Conservation (phyloP, 2,797 vertebrate species). For the Heliangelus exortis region DNA sequence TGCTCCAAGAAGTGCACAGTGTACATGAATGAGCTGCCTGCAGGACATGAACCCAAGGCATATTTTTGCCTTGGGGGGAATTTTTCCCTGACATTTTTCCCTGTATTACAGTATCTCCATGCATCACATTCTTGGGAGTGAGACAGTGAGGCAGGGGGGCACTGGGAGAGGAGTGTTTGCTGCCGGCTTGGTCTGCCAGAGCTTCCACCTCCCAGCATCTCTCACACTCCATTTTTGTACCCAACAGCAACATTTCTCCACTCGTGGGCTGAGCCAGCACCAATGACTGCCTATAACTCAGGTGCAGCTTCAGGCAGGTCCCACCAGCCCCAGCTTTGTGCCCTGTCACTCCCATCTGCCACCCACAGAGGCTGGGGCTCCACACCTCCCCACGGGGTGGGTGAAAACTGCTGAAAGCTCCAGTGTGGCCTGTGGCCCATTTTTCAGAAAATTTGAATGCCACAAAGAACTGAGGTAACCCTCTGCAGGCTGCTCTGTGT, state of each 20-base stretch:
- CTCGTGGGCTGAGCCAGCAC: background rate
- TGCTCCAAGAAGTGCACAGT: accelerated
- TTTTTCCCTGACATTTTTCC: background rate
- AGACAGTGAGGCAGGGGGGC: background rate
- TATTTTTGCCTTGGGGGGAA: background rate
- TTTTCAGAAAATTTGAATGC: background rate
- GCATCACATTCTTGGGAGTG: background rate
- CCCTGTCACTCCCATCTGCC: background rate
- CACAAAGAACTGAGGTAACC: background rate
- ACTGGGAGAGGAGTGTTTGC: background rate
- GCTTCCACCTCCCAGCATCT: background rate
- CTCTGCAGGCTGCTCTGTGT: background rate
- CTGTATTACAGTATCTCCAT: background rate
- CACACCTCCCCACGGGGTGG: accelerated
- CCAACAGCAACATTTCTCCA: background rate
- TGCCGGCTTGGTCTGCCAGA: background rate
- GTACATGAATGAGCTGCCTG: accelerated
- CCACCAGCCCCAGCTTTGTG: background rate
- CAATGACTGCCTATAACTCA: background rate
- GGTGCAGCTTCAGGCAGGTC: background rate
- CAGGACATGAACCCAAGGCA: background rate
- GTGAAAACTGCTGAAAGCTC: background rate
- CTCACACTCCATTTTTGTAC: background rate
- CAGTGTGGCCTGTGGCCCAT: background rate
- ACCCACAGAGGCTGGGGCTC: background rate